A percentile compares a stretch with the other conserved stretches of the same genome.
phyloP scores from a whole-genome alignment of 2,888 invertebrate species.

The Callyntrura guangdongensis region DNA sequence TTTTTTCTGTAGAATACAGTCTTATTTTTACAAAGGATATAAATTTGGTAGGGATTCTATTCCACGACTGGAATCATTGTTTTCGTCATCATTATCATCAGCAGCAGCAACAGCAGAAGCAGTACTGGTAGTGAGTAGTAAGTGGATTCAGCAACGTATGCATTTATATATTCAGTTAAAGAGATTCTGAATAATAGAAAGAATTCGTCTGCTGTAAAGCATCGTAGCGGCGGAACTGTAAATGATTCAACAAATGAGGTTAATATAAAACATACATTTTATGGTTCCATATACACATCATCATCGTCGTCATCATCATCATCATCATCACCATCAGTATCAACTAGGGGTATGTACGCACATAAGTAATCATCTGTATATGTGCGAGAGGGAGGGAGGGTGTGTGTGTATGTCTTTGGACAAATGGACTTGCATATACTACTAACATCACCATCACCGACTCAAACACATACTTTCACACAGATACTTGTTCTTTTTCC shows the following conservation, averaged over 20 bases:
- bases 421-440: neutral
- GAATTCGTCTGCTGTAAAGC: constrained; percentile 12
- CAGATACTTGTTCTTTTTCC: neutral
- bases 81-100: constrained; percentile 12
- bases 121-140: neutral
- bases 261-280: constrained; percentile 29
- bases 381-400: constrained; percentile 22
- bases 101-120: neutral
- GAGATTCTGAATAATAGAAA: constrained; percentile 17
- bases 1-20: neutral
- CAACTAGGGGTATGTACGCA: constrained; percentile 12
- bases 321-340: constrained; percentile 7
- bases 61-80: neutral
- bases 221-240: neutral
- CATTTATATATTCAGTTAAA: constrained; percentile 1
- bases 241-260: constrained; percentile 60
- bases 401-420: no score
- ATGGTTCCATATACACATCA: constrained; percentile 3
- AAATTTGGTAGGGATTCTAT: constrained; percentile 10
- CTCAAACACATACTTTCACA: neutral
- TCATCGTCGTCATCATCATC: neutral
- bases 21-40: constrained; percentile 26
- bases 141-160: constrained; percentile 23
- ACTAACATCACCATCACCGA: no score
- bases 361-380: constrained; percentile 43